Conservation (phyloP, 2,113 vertebrate genomes). For the Heterocephalus glaber region DNA sequence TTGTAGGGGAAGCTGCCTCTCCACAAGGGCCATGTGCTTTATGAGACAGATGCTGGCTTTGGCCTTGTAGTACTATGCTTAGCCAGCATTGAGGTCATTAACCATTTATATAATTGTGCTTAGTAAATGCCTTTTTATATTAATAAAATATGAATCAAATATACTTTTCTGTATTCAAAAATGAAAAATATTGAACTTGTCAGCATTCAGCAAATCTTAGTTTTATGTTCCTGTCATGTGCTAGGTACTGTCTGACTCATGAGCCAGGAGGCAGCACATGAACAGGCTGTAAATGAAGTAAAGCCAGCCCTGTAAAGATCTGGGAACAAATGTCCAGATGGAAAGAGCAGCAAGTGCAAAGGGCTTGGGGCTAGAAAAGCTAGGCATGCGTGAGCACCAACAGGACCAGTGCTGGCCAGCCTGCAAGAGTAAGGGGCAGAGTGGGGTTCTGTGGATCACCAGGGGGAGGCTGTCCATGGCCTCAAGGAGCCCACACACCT, state of each 20-base stretch:
- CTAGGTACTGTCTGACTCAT: background rate
- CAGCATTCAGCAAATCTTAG: background rate
- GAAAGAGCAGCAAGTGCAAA: background rate
- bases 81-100: background rate
- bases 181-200: background rate
- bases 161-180: background rate
- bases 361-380: background rate
- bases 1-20: background rate
- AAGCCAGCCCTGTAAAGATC: background rate
- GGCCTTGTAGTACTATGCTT: background rate
- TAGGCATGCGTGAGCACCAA: background rate
- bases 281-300: background rate
- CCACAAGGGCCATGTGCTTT: background rate
- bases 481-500: no score
- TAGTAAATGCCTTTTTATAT: background rate
- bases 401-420: background rate
- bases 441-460: accelerated
- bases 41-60: background rate
- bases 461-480: background rate
- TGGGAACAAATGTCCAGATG: background rate
- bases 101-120: background rate
- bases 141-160: background rate
- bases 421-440: no score
- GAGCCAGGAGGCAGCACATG: background rate
- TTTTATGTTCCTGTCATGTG: background rate